Evolutionary conservation across 2,113 vertebrate genomes (phyloP).

Genomic region (Sorex araneus): DNA sequence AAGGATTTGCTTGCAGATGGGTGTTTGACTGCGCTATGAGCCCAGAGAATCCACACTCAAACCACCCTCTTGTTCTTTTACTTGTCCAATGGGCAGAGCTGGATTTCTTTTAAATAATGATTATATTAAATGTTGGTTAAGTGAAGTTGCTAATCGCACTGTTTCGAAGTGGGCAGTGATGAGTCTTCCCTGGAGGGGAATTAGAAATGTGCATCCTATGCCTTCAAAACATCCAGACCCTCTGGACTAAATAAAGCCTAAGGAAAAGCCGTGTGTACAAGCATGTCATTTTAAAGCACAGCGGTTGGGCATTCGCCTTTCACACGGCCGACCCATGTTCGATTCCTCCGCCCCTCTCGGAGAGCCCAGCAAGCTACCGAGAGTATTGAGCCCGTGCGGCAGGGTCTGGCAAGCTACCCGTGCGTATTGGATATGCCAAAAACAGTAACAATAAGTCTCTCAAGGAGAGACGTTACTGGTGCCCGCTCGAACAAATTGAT

Average conservation of each 20-base stretch:
- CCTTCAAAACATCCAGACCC: not conserved
- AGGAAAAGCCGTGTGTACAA: slow-evolving; percentile 9
- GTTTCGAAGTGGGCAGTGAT: not conserved
- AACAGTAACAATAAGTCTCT: no score
- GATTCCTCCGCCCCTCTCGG: no score
- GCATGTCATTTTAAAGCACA: slow-evolving; percentile 35
- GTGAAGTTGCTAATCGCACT: not conserved
- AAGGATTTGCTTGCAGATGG: not conserved
- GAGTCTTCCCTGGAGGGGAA: not conserved
- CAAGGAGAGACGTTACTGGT: no score
- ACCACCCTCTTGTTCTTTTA: not conserved
- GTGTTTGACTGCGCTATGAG: slow-evolving; percentile 14
- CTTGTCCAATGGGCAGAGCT: slow-evolving; percentile 23
- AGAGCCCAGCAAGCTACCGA: no score
- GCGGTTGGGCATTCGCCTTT: no score
- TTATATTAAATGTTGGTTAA: slow-evolving; percentile 2
- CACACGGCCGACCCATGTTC: no score
- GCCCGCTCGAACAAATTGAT: no score
- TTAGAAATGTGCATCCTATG: not conserved
- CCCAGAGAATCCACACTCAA: not conserved
- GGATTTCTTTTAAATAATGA: slow-evolving; percentile 20
- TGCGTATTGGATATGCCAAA: no score
- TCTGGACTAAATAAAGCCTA: not conserved
- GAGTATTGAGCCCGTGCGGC: no score
- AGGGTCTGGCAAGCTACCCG: no score